Evolutionary conservation across 2,888 invertebrate species (phyloP), one percentile per base, ranked within the genome.

Genomic region (Scaptomyza cyrtandrae): DNA sequence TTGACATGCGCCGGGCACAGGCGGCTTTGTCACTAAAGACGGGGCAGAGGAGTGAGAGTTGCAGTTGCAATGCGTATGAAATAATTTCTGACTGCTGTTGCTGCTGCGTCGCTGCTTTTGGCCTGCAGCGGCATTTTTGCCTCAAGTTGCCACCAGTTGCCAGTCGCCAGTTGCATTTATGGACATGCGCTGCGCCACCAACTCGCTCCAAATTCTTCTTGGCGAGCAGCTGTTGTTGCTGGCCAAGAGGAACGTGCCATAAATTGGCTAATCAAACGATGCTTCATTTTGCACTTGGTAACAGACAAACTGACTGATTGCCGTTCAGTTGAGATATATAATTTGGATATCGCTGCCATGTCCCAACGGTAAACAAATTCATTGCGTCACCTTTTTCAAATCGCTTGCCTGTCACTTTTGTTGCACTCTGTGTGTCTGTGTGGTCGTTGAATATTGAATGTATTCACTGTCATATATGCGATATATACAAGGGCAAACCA

Each of bases 251-350:
- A 91, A 86, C 90, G 90, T 90, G 90, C 91, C 91, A 90, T 90
- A 90, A 91, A 90, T 90, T 91, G 90, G 85, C 86, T 90, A 90
- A 90, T 90, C 90, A 90, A 90, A 90, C 66, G 56, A 55, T 62
- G 79, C 69, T 49, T 59, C 78, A 60, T 74, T 66, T 62, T 78
- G 16, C 48, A 64, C 46, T 3, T 24, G 24, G 24, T 3, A 24
- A 24, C 19, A 19, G 3, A 24, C 14, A 14, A 14, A 39, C 19
- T 57, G 71, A 78, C 71, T 78, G 77, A 66, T 75, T 71, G 63
- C 50, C 50, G 68, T 1, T 60, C 69, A 62, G 71, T 63, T 76
- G 68, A 68, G 68, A 68, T 56, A 68, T 71, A 69, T 68, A 71
- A 83, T 83, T 86, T 83, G 84, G 72, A 53, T 78, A 82, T 75